Base-by-base conservation (phyloP, 2,797 vertebrate species). In the Silurus aristotelis region DNA sequence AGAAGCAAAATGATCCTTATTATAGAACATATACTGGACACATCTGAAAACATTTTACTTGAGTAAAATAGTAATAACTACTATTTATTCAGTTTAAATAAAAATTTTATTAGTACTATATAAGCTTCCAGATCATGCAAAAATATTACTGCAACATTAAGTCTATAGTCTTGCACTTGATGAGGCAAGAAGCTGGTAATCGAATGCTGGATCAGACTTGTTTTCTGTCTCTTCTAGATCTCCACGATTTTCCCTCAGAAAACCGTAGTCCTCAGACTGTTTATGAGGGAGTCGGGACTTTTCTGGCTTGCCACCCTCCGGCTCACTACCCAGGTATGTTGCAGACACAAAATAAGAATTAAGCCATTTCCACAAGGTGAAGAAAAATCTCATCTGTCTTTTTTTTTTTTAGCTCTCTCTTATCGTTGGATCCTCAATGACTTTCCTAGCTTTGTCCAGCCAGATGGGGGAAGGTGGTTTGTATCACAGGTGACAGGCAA, bases 371-470 rank as follows among this genome's bases (percentile, higher is more conserved):
- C 63, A 58, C 48, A n/a, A 52, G 5, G 9, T 75, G 19, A 60
- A 25, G 12, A 66, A 64, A 48, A 60, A 27, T 80, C 17, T 5
- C 8, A 81, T 60, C 27, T 72, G 8, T 68, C 20, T 73, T 38
- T 64, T 25, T 43, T 64, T 43, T 77, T 7, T 38, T 0, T 84
- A 99, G 98, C 97, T 66, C 90, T 99, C 82, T 97, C 96, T 77
- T 99, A 99, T 88, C 96, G 96, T 77, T 99, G 98, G 98, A 94
- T 98, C 71, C 92, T 98, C 90, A 98, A 99, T 0, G 97, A 99
- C 68, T 99, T 99, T 85, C 98, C 97, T 63, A 97, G 95, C 88
- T 99, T 99, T 91, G 94, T 99, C 91, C 95, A 94, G 0, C 94
- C 93, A 20, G 96, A 97, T 0, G 90, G 90, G 0, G 93, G 94